These are phyloP conservation scores for Blastobasis adustella DNA, from an alignment of 2,888 invertebrate species.

Conservation along the genomic window DNA sequence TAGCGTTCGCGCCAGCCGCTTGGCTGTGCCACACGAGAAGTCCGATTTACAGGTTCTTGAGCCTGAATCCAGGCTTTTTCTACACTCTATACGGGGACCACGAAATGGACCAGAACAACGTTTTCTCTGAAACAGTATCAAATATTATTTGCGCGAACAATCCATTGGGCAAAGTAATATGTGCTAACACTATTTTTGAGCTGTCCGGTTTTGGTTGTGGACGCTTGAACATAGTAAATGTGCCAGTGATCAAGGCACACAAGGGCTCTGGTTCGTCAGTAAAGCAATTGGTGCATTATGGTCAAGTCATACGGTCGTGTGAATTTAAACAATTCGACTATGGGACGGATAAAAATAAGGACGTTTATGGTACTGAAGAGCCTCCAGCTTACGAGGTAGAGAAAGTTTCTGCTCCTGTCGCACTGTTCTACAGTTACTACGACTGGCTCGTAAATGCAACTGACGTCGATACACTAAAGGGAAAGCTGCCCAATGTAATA, in stretches of 20 bases:
- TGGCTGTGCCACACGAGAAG: constrained; percentile 31
- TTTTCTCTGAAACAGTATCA: not conserved
- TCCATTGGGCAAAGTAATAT: not conserved
- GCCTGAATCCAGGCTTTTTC: not conserved
- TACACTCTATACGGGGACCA: not conserved
- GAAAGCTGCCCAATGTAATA: not conserved
- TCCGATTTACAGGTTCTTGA: not conserved
- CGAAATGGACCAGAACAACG: not conserved
- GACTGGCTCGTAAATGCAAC: not conserved
- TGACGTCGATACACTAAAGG: not conserved
- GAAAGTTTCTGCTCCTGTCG: not conserved
- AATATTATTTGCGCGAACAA: not conserved
- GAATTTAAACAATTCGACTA: not conserved
- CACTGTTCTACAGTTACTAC: not conserved
- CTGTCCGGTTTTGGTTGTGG: not conserved
- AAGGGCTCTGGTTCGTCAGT: not conserved
- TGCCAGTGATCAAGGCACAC: not conserved
- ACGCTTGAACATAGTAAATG: not conserved
- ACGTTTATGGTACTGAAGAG: not conserved
- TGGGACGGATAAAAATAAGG: not conserved
- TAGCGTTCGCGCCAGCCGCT: constrained; percentile 45
- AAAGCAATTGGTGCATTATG: not conserved
- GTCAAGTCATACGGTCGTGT: not conserved
- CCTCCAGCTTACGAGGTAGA: not conserved
- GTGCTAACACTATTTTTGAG: not conserved